phyloP scores from a whole-genome alignment of 2,888 invertebrate genomes.

The Campoplex nolae region DNA sequence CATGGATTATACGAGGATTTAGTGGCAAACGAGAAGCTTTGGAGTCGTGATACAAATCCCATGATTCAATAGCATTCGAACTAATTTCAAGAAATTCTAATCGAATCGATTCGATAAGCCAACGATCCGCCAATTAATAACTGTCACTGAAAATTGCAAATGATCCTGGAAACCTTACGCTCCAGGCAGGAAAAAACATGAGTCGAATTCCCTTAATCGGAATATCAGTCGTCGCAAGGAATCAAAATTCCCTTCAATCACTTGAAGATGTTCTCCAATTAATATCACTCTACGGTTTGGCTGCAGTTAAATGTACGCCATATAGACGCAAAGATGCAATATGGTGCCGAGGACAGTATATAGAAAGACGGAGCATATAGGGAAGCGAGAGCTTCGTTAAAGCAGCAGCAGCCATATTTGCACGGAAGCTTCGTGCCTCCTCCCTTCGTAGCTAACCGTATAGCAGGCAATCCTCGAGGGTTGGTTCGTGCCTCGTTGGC shows the following conservation, averaged over 20 bases:
- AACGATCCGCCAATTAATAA: not conserved
- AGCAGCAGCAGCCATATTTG: constrained; percentile 82
- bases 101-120: not conserved
- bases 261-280: not conserved
- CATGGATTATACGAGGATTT: not conserved
- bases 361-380: constrained; percentile 12
- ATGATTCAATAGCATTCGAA: not conserved
- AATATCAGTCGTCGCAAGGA: not conserved
- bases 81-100: not conserved
- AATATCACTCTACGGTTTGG: not conserved
- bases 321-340: constrained; percentile 73
- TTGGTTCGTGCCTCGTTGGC: constrained; percentile 71
- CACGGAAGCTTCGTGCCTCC: constrained; percentile 76
- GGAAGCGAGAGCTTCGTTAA: constrained; percentile 77
- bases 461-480: constrained; percentile 78
- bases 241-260: not conserved
- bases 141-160: not conserved
- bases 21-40: not conserved
- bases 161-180: not conserved
- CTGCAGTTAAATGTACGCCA: constrained; percentile 43
- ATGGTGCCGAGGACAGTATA: constrained; percentile 72
- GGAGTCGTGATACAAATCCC: not conserved
- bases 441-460: constrained; percentile 70
- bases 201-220: not conserved
- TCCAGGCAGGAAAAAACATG: not conserved